Evolutionary conservation across 2,113 vertebrate genomes (phyloP).

Genomic region (Anseranas semipalmata): DNA sequence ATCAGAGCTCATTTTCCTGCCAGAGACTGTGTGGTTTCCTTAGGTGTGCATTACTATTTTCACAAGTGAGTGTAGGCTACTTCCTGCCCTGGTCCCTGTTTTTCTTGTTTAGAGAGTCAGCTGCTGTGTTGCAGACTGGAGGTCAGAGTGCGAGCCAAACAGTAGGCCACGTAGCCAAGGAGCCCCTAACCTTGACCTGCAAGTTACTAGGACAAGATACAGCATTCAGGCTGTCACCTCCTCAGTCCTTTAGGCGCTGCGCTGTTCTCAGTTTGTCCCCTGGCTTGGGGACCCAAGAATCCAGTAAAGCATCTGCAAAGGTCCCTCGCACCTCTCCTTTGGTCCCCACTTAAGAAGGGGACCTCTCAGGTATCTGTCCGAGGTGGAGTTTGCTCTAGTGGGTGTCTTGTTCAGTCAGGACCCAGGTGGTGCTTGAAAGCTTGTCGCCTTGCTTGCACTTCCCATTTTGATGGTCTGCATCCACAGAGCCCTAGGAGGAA

Average conservation of each 20-base stretch:
- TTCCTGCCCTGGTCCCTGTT: background rate
- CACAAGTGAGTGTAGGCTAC: background rate
- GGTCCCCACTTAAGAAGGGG: background rate
- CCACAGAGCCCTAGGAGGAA: background rate
- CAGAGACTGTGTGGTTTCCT: background rate
- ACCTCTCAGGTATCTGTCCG: background rate
- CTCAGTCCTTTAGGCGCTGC: background rate
- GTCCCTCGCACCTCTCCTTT: background rate
- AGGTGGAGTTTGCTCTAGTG: background rate
- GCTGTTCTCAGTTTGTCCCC: background rate
- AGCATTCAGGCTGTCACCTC: too few species aligned
- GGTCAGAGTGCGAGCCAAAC: background rate
- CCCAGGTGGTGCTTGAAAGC: accelerated
- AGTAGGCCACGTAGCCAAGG: background rate
- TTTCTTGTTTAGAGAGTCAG: background rate
- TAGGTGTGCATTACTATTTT: background rate
- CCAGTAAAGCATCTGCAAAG: background rate
- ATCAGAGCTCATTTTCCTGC: background rate
- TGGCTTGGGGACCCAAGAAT: background rate
- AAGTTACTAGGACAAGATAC: background rate
- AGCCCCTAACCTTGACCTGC: background rate
- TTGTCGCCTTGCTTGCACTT: background rate
- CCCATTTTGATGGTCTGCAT: background rate
- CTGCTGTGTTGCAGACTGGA: too few species aligned
- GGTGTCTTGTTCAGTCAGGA: background rate